These are phyloP conservation scores for Drosophila repletoides DNA, from an alignment of 1,140 invertebrate genomes.

Conservation along the genomic window DNA sequence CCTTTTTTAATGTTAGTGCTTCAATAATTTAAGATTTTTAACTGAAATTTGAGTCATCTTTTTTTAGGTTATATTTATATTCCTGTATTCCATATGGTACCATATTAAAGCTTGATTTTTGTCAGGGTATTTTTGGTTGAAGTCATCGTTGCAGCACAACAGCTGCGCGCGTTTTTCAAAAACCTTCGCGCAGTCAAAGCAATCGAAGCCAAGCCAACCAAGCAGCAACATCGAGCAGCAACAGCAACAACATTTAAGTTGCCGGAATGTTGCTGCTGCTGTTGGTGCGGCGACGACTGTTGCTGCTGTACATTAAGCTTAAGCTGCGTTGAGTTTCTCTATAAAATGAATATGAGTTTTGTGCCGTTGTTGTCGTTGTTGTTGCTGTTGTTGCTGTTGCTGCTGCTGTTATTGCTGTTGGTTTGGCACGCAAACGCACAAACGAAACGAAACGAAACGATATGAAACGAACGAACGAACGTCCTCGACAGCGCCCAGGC, in stretches of 20 bases:
- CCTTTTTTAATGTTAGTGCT: not conserved
- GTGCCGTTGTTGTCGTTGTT: conserved; percentile 36
- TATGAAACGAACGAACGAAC: conserved; percentile 46
- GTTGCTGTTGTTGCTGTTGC: conserved; percentile 39
- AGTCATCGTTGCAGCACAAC: conserved; percentile 26
- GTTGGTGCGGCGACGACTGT: conserved; percentile 14
- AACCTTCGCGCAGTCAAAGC: conserved; percentile 48
- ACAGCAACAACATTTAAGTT: conserved; percentile 41
- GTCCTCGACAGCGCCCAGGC: conserved; percentile 72
- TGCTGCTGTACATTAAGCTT: conserved; percentile 46
- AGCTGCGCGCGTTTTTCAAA: conserved; percentile 48
- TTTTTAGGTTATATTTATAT: too few relatives aligned
- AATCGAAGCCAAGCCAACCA: conserved; percentile 20
- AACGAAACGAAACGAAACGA: conserved; percentile 30
- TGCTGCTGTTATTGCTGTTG: conserved; percentile 38
- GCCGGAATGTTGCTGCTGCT: conserved; percentile 50
- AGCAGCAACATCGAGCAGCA: conserved; percentile 19
- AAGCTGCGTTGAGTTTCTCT: conserved; percentile 57
- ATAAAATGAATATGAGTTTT: conserved; percentile 73
- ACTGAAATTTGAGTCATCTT: too few relatives aligned
- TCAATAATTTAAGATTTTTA: too few relatives aligned
- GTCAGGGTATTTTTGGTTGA: too few relatives aligned
- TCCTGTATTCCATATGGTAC: too few relatives aligned
- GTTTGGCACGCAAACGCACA: conserved; percentile 75
- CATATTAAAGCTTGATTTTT: too few relatives aligned